A percentile compares a stretch with the other conserved stretches of the same genome.
Conservation (phyloP, 2,113 vertebrate genomes). For the Labrus mixtus region DNA sequence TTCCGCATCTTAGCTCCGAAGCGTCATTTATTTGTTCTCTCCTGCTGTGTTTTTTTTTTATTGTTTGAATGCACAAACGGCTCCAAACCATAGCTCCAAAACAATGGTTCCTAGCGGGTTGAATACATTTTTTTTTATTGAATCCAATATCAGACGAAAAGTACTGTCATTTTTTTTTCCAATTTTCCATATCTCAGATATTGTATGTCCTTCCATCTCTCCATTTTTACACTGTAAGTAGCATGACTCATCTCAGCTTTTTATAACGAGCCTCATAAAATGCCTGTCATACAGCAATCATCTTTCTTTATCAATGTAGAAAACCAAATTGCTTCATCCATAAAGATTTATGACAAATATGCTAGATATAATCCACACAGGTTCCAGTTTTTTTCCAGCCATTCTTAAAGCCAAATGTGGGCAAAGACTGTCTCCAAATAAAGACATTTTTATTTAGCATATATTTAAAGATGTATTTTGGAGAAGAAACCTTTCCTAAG, state of each 20-base stretch:
- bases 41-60: no score
- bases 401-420: not conserved
- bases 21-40: no score
- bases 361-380: slow-evolving; percentile 6
- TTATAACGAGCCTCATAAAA: not conserved
- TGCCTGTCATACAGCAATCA: not conserved
- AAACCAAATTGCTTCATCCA: not conserved
- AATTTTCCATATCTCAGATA: not conserved
- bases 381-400: not conserved
- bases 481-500: not conserved
- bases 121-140: no score
- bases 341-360: not conserved
- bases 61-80: no score
- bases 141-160: not conserved
- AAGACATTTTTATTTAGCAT: not conserved
- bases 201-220: slow-evolving; percentile 2
- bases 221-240: not conserved
- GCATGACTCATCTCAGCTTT: slow-evolving; percentile 3
- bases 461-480: not conserved
- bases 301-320: not conserved
- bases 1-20: no score
- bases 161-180: not conserved
- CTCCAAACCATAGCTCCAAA: no score
- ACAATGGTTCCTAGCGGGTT: no score
- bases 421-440: not conserved